Conservation (phyloP, 2,797 vertebrate genomes). For the Trichosurus vulpecula region DNA sequence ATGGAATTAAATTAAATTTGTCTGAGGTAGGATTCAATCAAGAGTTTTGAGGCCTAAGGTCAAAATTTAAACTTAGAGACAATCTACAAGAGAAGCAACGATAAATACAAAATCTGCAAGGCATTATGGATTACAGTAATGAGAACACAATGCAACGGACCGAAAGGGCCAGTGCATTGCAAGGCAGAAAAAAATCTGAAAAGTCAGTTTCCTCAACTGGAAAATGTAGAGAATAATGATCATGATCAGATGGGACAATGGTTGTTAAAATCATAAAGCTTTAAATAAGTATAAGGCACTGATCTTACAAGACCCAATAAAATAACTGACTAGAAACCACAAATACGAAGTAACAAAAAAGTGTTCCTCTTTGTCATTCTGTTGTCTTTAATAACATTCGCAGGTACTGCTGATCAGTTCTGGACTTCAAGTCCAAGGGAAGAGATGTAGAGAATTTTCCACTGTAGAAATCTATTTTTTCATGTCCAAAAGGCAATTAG, state of each 20-base stretch:
- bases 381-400: not conserved
- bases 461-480: not conserved
- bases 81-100: not conserved
- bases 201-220: not conserved
- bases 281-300: not conserved
- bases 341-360: not conserved
- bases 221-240: not conserved
- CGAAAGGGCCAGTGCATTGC: not conserved
- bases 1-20: conserved; percentile 8
- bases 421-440: not conserved
- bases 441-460: no score
- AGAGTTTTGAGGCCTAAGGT: conserved; percentile 45
- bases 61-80: conserved; percentile 31
- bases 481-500: not conserved
- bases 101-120: not conserved
- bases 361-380: not conserved
- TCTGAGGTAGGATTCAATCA: conserved; percentile 6
- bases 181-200: not conserved
- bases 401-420: not conserved
- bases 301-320: not conserved
- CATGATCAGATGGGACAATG: not conserved
- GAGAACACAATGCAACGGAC: not conserved
- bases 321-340: not conserved
- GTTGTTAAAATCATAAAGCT: not conserved
- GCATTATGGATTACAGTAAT: not conserved